Base-by-base conservation (phyloP, 2,113 vertebrate genomes). In the Peucedramus taeniatus region DNA sequence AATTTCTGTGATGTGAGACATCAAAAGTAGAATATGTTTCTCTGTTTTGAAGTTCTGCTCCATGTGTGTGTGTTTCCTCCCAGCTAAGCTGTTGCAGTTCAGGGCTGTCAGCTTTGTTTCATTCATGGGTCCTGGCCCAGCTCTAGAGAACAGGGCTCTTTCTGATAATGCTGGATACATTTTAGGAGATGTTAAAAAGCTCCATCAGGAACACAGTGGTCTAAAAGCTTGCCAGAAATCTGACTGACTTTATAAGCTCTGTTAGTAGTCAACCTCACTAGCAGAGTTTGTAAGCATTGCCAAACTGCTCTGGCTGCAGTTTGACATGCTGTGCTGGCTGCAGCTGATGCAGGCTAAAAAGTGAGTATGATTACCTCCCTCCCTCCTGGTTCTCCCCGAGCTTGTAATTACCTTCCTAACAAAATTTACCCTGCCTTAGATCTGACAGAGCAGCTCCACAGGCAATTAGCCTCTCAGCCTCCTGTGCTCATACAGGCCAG, bases 201-300 rank as follows among this genome's bases (percentile, higher is more conserved):
- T 90, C 79, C 60, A 45, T 78, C 80, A 93, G 76, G 72, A 96
- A 78, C 83, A 87, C 68, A 90, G 83, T 27, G 79, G 86, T 86
- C 88, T 96, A 94, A 95, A 89, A 69, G 23, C 26, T 22, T 96
- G 90, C 93, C 96, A 96, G 78, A 83, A 96, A 83, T 90, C 60
- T 72, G 69, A 75, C 87, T 91, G 95, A 79, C 88, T 96, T 93
- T 92, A 90, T 92, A 95, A 95, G 90, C 76, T 87, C 76, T 95
- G 53, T 83, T 93, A 93, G 96, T 51, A 88, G 93, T 86, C 94
- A 90, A 76, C 76, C 78, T 87, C 80, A 71, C 92, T 30, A 84
- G 76, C 90, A 79, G 72, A 79, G 51, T 76, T 78, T 47, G 49
- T 21, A 74, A 79, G 76, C 45, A 13, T 11, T 83, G 92, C 92